Evolutionary conservation across 2,888 invertebrate genomes (phyloP), one percentile per base, ranked within the genome.

Genomic region (Agrotis ipsilon): DNA sequence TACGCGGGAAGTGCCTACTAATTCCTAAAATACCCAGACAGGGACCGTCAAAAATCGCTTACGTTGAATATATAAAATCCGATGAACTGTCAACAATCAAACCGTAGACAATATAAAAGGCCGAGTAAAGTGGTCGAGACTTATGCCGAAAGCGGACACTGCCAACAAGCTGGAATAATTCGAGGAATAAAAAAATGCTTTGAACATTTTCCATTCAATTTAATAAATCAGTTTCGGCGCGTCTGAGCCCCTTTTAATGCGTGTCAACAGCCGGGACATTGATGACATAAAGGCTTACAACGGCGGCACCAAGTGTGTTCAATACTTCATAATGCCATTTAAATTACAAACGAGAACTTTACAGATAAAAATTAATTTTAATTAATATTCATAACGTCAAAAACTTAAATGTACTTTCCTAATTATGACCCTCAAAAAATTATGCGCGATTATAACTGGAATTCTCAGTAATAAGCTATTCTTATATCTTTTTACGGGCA

Each of bases 401-500:
- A 39, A 84, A 82, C 79, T 78, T 76, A 46, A 72, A 77, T 60
- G 61, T 59, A 27, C 49, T 70, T 71, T 65, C 57, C 51, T 72
- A 82, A 80, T 69, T 73, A 72, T 32, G 49, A 16, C 66, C 51
- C 51, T 60, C 52, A 75, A 80, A 84, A 81, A 83, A 75, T 6
- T 72, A 78, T 72, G 65, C 24, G 67, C 74, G 72, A 75, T 86
- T 78, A 77, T 75, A 80, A 81, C 80, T 78, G 70, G 68, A 86
- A 84, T 83, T 84, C 81, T 80, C 83, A 86, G 86, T 87, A 89
- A 89, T 90, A 86, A 90, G 87, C 86, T 84, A 83, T 87, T 83
- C 86, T 85, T 90, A 89, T 89, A 91, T 92, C 87, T 84, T 92
- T 94, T 94, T 92, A 93, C 90, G 90, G 91, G 88, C 92, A 92